Base-by-base conservation (phyloP, 2,113 vertebrate species). In the Neofelis nebulosa region DNA sequence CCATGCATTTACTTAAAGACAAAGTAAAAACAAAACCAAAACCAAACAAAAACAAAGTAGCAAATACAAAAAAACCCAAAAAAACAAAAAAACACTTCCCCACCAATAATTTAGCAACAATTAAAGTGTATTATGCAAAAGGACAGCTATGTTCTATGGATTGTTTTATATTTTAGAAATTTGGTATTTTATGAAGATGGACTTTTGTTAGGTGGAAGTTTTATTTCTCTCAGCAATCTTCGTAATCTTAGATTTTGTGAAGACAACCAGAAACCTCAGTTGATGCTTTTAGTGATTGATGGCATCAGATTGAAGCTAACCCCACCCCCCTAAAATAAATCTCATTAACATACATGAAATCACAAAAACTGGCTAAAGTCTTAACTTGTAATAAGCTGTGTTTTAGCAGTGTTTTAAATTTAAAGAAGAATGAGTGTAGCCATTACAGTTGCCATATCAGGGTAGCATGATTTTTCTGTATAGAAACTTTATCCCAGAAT, bases 301-400 rank as follows among this genome's bases (percentile, higher is more conserved):
- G 92, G 74, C 13, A 92, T 94, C 79, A 96, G 93, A 90, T 97
- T 96, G 95, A 85, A 92, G 95, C 88, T 78, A 96, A 83, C 74
- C 27, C 33, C 52, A 36, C 23, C 45, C 57, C 50, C 5, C 14
- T 79, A 84, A 91, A 85, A 68, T 57, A 92, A 92, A 90, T 94
- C 87, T 96, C 57, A 97, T 97, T 91, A 94, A 94, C 91, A 97
- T 91, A 96, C 76, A 94, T 82, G 71, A 94, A 93, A 74, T 96
- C 33, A 66, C 41, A 85, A 78, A 96, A 85, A 79, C 71, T 88
- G 83, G 27, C 38, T 61, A 8, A 85, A 83, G 25, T 91, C 73
- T 83, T 85, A 86, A 95, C 74, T 96, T 97, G 86, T 83, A 76
- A 87, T 89, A 85, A 92, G 45, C 76, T 73, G 15, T 27, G 15